Base-by-base conservation (phyloP, 2,113 vertebrate species). In the Ondatra zibethicus region DNA sequence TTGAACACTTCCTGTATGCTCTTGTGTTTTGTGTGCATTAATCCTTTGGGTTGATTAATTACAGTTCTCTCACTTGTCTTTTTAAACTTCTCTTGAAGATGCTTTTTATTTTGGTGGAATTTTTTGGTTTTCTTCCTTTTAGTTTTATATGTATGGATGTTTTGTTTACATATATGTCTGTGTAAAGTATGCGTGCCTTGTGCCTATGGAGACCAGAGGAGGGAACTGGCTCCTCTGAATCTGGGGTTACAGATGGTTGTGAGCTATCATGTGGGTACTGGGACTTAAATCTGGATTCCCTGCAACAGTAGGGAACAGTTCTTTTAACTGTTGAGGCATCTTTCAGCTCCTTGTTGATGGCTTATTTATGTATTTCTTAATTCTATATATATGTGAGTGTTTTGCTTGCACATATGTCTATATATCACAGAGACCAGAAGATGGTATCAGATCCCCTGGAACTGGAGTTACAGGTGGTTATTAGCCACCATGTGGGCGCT, bases 1-100 rank as follows among this genome's bases (percentile, higher is more conserved):
- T 93, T 95, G 70, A 25, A 25, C 4, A 81, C 87, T 72, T 87
- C n/a, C 47, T 94, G 93, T 73, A 72, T 84, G 16, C 21, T 72
- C 25, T 75, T 78, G 58, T 94, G 21, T 81, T 45, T 84, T 90
- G 81, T 55, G 10, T 73, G 45, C 93, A 80, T 42, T 89, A 47
- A 93, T 82, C 76, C 61, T 94, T 90, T 89, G 1, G 42, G 63
- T 97, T 86, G 52, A 47, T 73, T 75, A 68, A 39, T 89, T 68
- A 65, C 5, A 73, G 16, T 66, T 75, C 61, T 39, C 19, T 50
- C 27, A 42, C 65, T 68, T 96, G 6, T 25, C 39, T 66, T 96
- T 27, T 55, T 55, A 63, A 65, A 33, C 29, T 80, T 85, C 23
- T 39, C 55, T 82, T 39, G 25, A 82, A 86, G 61, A 33, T 86